Evolutionary conservation across 2,113 vertebrate species (phyloP), one percentile per base, ranked within the genome.

Genomic region (Melierax canorus): DNA sequence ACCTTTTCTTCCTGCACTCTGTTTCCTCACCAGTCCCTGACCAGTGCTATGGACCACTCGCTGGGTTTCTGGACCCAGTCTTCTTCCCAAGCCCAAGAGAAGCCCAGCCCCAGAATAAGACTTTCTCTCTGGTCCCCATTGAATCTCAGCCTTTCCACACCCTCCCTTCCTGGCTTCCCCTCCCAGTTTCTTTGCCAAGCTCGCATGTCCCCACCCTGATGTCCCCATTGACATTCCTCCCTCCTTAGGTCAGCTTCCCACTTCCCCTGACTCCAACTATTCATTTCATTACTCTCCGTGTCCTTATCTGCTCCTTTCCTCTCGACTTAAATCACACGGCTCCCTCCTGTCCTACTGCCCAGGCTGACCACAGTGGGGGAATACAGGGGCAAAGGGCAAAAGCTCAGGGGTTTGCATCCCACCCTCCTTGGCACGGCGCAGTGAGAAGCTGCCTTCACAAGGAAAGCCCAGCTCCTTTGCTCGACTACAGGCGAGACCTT

Each of bases 181-280:
- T 95, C 43, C 32, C 36, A 15, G 48, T 68, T 89, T 87, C 82
- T 84, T 95, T 87, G 91, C 92, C 95, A 96, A 92, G 60, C 48
- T 56, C 27, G 0, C 24, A 30, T 26, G 43, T 91, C 89, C 77
- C 91, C 87, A 95, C 77, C 80, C 91, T 17, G 19, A 51, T 0
- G 2, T 96, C 91, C 92, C 94, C 55, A 45, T 8, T 66, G 95
- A 71, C 95, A 96, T 96, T 96, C 93, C 66, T 95, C 69, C 63
- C 58, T 72, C 94, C 39, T 95, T 92, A 77, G 68, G 75, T 94
- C 88, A 97, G 64, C 86, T 93, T 95, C 79, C 94, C 86, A 72
- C 88, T 95, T 92, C 80, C 91, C 62, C 34, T 75, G 64, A 71
- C 24, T 94, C 73, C 86, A 87, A 1, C 60, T 72, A 50, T 80